phyloP scores from a whole-genome alignment of 2,888 invertebrate species.

The Caradrina kadenii region DNA sequence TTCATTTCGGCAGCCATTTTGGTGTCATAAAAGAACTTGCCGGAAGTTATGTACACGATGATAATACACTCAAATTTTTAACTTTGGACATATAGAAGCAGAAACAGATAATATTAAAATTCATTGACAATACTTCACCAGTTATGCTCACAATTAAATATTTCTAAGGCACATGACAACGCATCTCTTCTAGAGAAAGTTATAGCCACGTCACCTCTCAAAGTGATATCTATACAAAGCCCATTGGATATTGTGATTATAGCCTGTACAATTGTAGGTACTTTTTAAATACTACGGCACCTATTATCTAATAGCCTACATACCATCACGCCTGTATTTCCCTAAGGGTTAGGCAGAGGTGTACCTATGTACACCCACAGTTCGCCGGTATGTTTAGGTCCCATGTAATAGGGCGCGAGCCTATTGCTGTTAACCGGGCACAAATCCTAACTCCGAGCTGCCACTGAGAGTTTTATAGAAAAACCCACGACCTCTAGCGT shows the following conservation, averaged over 20 bases:
- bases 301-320: conserved; percentile 19
- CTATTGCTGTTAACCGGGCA: no score
- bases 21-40: no score
- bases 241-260: conserved; percentile 24
- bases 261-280: background rate
- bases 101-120: conserved; percentile 15
- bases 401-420: no score
- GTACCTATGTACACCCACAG: no score
- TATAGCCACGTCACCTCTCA: conserved; percentile 15
- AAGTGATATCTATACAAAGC: conserved; percentile 29
- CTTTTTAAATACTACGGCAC: conserved; percentile 26
- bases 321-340: no score
- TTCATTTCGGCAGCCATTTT: no score
- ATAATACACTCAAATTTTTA: background rate
- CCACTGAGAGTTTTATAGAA: no score
- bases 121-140: background rate
- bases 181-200: conserved; percentile 46
- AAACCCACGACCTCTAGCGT: no score
- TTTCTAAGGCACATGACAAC: conserved; percentile 19
- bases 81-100: background rate
- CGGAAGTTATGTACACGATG: background rate
- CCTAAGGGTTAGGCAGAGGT: no score
- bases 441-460: no score
- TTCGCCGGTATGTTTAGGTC: no score
- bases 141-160: conserved; percentile 17